Conservation (phyloP, 2,888 invertebrate species). For the Rhagonycha fulva region DNA sequence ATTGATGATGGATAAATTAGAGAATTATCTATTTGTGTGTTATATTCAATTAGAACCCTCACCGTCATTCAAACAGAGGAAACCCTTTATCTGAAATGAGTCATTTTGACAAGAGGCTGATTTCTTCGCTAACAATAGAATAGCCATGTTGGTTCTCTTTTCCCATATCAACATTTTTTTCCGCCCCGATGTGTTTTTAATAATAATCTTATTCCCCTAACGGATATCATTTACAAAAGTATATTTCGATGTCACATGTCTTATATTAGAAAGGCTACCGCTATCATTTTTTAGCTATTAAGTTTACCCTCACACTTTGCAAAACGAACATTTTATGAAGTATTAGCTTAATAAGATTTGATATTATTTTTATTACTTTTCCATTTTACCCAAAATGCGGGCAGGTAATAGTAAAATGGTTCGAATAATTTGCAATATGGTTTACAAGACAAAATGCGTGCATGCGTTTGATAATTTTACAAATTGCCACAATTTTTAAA, state of each 20-base stretch:
- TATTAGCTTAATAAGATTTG: not conserved
- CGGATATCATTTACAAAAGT: slow-evolving; percentile 51
- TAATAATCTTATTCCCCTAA: slow-evolving; percentile 44
- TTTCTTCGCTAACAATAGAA: not conserved
- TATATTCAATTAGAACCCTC: slow-evolving; percentile 29
- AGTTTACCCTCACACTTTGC: slow-evolving; percentile 27
- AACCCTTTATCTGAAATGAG: slow-evolving; percentile 34
- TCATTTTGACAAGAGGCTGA: slow-evolving; percentile 28
- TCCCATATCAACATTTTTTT: slow-evolving; percentile 40
- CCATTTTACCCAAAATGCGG: not conserved
- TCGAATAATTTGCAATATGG: too few relatives aligned
- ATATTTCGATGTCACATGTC: slow-evolving; percentile 53
- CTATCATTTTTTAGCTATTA: slow-evolving; percentile 35
- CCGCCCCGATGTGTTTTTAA: slow-evolving; percentile 46
- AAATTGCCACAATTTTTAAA: too few relatives aligned
- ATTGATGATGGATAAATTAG: slow-evolving; percentile 19
- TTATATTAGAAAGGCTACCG: slow-evolving; percentile 45
- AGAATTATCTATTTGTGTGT: slow-evolving; percentile 18
- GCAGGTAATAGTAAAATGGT: not conserved
- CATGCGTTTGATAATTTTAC: too few relatives aligned
- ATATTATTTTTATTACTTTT: not conserved
- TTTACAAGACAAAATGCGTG: too few relatives aligned
- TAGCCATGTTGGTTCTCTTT: slow-evolving; percentile 14
- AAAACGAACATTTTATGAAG: slow-evolving; percentile 15
- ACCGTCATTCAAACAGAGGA: not conserved